A percentile compares a stretch with the other conserved stretches of the same genome.
Conservation (phyloP, 1,140 invertebrate species). For the Carcinoscorpius rotundicauda region DNA sequence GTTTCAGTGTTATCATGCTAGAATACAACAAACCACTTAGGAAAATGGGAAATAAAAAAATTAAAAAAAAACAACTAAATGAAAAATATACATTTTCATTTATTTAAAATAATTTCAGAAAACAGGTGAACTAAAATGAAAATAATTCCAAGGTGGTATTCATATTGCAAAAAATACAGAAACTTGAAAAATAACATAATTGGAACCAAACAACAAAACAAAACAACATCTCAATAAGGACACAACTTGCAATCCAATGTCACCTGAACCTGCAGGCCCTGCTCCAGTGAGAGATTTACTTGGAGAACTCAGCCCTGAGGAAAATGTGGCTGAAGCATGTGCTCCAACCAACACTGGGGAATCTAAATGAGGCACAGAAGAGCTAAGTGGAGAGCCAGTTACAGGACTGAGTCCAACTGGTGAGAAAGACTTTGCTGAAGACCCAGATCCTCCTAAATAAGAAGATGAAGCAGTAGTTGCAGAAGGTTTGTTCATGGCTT, state of each 20-base stretch:
- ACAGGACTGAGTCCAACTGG: no score
- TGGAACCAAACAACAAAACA: background rate
- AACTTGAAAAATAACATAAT: background rate
- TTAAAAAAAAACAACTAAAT: background rate
- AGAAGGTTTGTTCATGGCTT: slow-evolving; percentile 32
- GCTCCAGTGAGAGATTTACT: slow-evolving; percentile 22
- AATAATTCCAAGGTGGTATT: background rate
- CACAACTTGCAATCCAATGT: background rate
- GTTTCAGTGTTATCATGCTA: no score
- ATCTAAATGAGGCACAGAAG: slow-evolving; percentile 4
- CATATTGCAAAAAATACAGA: background rate
- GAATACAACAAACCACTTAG: no score
- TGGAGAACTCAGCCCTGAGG: slow-evolving; percentile 24
- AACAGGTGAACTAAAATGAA: background rate
- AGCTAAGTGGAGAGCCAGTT: background rate
- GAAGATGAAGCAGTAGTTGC: no score
- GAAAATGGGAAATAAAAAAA: no score
- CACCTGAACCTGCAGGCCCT: slow-evolving; percentile 20
- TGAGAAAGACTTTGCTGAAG: no score
- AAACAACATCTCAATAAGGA: background rate
- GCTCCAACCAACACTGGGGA: slow-evolving; percentile 3
- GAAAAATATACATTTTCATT: background rate
- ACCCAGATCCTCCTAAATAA: no score
- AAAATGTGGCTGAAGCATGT: slow-evolving; percentile 15
- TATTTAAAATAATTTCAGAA: background rate